phyloP scores from a whole-genome alignment of 2,113 vertebrate species.

The Anser brachyrhynchus region DNA sequence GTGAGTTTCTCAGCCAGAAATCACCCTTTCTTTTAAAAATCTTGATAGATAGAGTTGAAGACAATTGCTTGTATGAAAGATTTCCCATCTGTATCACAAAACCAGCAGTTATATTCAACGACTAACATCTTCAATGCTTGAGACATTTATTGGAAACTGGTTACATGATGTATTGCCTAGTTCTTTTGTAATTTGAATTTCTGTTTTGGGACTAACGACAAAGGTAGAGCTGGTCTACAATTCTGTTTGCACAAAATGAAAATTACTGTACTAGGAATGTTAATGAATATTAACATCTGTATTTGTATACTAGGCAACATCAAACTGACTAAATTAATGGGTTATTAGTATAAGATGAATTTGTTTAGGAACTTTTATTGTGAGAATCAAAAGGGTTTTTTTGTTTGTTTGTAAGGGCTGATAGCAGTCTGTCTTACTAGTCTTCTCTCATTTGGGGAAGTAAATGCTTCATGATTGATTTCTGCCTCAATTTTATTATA shows the following conservation, averaged over 20 bases:
- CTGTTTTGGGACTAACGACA: not conserved
- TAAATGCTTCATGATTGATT: not conserved
- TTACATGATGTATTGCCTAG: not conserved
- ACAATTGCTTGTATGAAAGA: not conserved
- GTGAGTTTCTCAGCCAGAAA: not conserved
- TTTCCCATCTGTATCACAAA: not conserved
- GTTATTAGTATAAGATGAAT: not conserved
- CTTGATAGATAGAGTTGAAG: not conserved
- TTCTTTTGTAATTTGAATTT: not conserved
- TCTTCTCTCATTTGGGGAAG: slow-evolving; percentile 5
- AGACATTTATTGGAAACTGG: not conserved
- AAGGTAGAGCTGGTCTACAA: not conserved
- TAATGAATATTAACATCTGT: not conserved
- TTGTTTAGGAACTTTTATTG: not conserved
- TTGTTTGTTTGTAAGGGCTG: not conserved
- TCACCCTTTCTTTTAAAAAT: not conserved
- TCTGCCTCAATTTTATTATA: slow-evolving; percentile 30
- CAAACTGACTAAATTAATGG: slow-evolving; percentile 21
- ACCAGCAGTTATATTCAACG: not conserved
- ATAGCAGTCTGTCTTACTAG: not conserved
- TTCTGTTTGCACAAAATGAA: slow-evolving; percentile 7
- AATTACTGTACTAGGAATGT: not conserved
- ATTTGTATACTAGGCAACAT: not conserved
- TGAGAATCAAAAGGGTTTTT: slow-evolving; percentile 12
- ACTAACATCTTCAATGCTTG: no score